Percentiles rank a stretch among this genome's conserved stretches.
These are phyloP conservation scores for Trissolcus japonicus DNA, from an alignment of 2,888 invertebrate genomes.

Conservation along the genomic window DNA sequence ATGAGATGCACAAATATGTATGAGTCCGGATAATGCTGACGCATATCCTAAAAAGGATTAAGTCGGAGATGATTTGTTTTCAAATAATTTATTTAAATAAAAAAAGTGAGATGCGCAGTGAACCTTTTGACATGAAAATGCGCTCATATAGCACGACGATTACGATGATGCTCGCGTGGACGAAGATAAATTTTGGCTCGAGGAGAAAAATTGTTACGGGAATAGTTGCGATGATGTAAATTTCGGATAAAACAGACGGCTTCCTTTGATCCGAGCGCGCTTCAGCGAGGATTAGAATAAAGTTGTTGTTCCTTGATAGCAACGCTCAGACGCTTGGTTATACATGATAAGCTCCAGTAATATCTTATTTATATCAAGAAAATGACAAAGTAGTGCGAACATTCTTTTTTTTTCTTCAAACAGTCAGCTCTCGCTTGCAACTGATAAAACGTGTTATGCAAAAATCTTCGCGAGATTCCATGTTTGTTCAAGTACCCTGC, in stretches of 20 bases:
- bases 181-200: slow-evolving; percentile 30
- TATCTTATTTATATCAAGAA: slow-evolving; percentile 1
- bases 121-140: slow-evolving; percentile 36
- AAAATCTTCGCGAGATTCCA: no score
- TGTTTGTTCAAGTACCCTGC: no score
- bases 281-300: slow-evolving; percentile 9
- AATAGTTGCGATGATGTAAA: slow-evolving; percentile 27
- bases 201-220: slow-evolving; percentile 22
- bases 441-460: no score
- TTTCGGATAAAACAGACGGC: slow-evolving; percentile 14
- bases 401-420: no score
- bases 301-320: background rate
- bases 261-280: slow-evolving; percentile 19
- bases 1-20: slow-evolving; percentile 49
- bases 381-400: slow-evolving; percentile 1
- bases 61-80: slow-evolving; percentile 47
- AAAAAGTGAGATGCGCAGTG: slow-evolving; percentile 4
- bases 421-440: no score
- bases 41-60: slow-evolving; percentile 54
- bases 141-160: slow-evolving; percentile 10
- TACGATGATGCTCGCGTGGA: slow-evolving; percentile 13
- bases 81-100: slow-evolving; percentile 44
- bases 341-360: no score
- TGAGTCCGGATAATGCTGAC: slow-evolving; percentile 52
- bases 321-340: background rate